A percentile compares a stretch with the other conserved stretches of the same genome.
These are phyloP conservation scores for Nymphalis io DNA, from an alignment of 1,140 invertebrate species.

Conservation along the genomic window DNA sequence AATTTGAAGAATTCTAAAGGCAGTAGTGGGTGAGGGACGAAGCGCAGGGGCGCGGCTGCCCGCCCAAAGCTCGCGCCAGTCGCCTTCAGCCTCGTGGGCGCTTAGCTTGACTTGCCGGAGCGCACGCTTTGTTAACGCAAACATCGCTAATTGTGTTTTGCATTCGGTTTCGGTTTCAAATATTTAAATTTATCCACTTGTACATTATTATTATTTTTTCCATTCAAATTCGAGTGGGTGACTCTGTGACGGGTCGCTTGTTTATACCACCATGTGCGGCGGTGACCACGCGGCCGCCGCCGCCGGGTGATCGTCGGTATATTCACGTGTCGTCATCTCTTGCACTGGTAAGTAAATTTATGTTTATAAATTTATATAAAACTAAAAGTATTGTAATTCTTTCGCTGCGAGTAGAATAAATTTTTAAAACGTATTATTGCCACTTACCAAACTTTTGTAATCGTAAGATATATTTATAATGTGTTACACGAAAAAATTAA, in stretches of 20 bases:
- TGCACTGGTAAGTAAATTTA: slow-evolving; percentile 58
- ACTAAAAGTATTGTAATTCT: too few species aligned
- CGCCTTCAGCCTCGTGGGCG: slow-evolving; percentile 49
- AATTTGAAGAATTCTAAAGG: slow-evolving; percentile 65
- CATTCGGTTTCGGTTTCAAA: slow-evolving; percentile 29
- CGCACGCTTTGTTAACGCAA: slow-evolving; percentile 25
- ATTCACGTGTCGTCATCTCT: slow-evolving; percentile 45
- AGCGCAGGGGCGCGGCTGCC: slow-evolving; percentile 57
- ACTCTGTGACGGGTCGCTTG: slow-evolving; percentile 29
- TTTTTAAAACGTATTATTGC: background rate
- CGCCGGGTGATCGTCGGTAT: slow-evolving; percentile 58
- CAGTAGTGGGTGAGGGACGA: slow-evolving; percentile 53
- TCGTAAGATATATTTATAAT: background rate
- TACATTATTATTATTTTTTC: background rate
- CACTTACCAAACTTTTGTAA: slow-evolving; percentile 34
- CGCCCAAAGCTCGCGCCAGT: slow-evolving; percentile 62
- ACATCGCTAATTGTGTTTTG: slow-evolving; percentile 37
- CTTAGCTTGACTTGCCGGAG: slow-evolving; percentile 24
- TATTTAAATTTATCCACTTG: slow-evolving; percentile 1
- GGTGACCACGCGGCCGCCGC: slow-evolving; percentile 56
- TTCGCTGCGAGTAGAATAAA: background rate
- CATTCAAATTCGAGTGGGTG: slow-evolving; percentile 37
- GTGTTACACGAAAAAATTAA: too few species aligned
- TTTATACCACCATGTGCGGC: slow-evolving; percentile 54
- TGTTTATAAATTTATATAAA: slow-evolving; percentile 13